Evolutionary conservation across 2,888 invertebrate species (phyloP), one percentile per base, ranked within the genome.

Genomic region (Sicus ferrugineus): DNA sequence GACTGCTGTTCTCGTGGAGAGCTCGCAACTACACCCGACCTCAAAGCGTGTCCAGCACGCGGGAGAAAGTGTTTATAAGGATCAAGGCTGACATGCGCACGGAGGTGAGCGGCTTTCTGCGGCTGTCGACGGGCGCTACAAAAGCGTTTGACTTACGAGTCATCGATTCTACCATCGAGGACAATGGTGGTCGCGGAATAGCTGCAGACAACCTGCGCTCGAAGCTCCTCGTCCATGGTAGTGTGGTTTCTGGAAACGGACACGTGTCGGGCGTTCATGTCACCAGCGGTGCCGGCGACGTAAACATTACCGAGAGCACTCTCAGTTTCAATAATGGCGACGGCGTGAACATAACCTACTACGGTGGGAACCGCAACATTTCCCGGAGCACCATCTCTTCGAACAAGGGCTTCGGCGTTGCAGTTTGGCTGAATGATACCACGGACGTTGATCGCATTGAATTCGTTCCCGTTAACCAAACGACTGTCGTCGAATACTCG

Each of bases 161-260:
- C 21, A 92, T 93, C 0, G 91, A 94, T 78, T 93, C 95, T 1
- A 90, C 91, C 42, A 90, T 98, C 70, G 90, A 92, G 2, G 92
- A 94, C 82, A 99, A 99, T 86, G 92, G 92, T 75, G 98, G 98
- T 0, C 91, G 97, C 81, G 99, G 99, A n/a, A 90, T 99, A 64
- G 93, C 90, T n/a, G 90, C 95, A 16, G 95, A 97, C 83, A 95
- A 96, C 83, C 88, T 98, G 68, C 89, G 97, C 79, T 95, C 95
- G 19, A 93, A 93, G 81, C 85, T 97, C n/a, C 92, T 94, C 82
- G 88, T 98, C 62, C 92, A 95, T 78, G 89, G 91, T 48, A 92
- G 93, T 14, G 90, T 92, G 0, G 89, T 98, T 63, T 92, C 93
- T 0, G 92, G 93, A 78, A 97, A 97, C 81, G 92, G 92, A 72